Percentiles rank a stretch among this genome's conserved stretches.
Conservation (phyloP, 2,797 vertebrate species). For the Menidia menidia region DNA sequence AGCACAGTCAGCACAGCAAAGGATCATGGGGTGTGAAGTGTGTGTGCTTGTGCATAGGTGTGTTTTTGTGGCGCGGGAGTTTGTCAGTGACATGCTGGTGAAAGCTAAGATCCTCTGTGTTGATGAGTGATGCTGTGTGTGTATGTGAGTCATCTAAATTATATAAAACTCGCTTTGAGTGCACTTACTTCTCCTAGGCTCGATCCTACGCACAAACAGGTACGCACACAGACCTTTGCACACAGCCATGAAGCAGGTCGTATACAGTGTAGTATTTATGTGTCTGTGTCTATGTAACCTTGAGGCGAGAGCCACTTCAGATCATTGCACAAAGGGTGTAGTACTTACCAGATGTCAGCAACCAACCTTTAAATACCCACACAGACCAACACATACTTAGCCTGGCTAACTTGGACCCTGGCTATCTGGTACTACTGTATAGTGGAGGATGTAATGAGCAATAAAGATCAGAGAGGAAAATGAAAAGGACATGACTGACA, state of each 20-base stretch:
- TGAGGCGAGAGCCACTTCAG: constrained; percentile 49
- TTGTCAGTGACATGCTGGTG: constrained; percentile 50
- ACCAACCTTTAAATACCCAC: constrained; percentile 59
- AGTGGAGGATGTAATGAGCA: constrained; percentile 26
- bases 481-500: constrained; percentile 5
- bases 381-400: constrained; percentile 55
- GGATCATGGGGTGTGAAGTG: constrained; percentile 89
- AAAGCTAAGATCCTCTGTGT: constrained; percentile 34
- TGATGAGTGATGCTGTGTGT: constrained; percentile 20
- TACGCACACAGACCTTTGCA: constrained; percentile 54
- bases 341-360: constrained; percentile 77
- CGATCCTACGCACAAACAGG: constrained; percentile 63
- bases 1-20: constrained; percentile 99
- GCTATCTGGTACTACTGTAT: constrained; percentile 35
- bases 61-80: constrained; percentile 43
- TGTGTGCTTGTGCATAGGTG: constrained; percentile 33
- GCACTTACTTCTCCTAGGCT: constrained; percentile 67
- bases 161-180: constrained; percentile 35
- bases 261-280: constrained; percentile 25
- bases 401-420: constrained; percentile 41
- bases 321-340: constrained; percentile 59
- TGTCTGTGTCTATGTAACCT: constrained; percentile 49
- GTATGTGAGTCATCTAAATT: constrained; percentile 35
- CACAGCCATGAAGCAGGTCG: constrained; percentile 39
- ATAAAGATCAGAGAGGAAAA: constrained; percentile 32